Percentiles rank a stretch among this genome's conserved stretches.
phyloP scores from a whole-genome alignment of 2,888 invertebrate genomes.

The Polyommatus iphigenia region DNA sequence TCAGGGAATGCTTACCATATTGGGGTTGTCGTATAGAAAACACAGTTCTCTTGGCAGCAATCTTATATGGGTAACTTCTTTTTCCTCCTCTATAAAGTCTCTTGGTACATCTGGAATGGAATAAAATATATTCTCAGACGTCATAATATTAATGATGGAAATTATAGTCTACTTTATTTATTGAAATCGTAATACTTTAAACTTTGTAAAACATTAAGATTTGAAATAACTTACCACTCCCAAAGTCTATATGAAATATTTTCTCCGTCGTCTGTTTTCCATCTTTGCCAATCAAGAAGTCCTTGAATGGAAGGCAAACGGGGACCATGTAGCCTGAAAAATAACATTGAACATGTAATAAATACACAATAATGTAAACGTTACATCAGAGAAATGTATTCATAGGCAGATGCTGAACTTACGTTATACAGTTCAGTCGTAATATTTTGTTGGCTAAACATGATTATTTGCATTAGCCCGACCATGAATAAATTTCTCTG shows the following conservation, averaged over 20 bases:
- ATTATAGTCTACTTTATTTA: too few relatives aligned
- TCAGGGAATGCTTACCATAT: conserved; percentile 34
- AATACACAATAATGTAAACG: too few relatives aligned
- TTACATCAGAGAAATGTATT: too few relatives aligned
- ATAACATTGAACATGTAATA: conserved; percentile 32
- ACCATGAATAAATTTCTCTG: too few relatives aligned
- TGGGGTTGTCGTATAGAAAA: conserved; percentile 51
- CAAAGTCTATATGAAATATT: conserved; percentile 60
- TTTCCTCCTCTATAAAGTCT: conserved; percentile 66
- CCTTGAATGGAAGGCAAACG: conserved; percentile 62
- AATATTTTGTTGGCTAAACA: too few relatives aligned
- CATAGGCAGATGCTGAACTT: too few relatives aligned
- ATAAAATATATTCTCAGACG: neutral
- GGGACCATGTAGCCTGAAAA: conserved; percentile 68
- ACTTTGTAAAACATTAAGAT: neutral
- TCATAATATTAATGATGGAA: neutral
- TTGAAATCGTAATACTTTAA: neutral
- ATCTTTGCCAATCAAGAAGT: conserved; percentile 49
- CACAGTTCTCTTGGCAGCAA: conserved; percentile 60
- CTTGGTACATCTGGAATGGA: conserved; percentile 61
- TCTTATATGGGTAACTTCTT: conserved; percentile 50
- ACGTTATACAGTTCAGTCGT: too few relatives aligned
- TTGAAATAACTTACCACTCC: conserved; percentile 50
- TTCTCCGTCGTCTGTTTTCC: conserved; percentile 47
- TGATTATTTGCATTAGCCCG: too few relatives aligned